Conservation (phyloP, 2,888 invertebrate genomes). For the Dermolepida albohirtum region DNA sequence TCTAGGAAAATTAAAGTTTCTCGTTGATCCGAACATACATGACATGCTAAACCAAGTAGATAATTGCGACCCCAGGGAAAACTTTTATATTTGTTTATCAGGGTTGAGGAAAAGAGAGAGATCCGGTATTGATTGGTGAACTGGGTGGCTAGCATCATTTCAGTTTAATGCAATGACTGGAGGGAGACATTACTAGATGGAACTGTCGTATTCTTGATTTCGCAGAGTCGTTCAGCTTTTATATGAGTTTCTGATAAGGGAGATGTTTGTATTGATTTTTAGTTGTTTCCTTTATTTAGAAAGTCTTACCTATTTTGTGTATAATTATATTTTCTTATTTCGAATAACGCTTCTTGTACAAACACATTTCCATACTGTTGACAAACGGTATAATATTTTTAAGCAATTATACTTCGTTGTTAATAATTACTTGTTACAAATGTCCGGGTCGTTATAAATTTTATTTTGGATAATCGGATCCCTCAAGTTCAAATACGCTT, state of each 20-base stretch:
- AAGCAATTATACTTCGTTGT: no score
- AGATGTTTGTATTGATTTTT: conserved; percentile 8
- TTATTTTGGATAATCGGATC: no score
- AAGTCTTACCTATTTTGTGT: no score
- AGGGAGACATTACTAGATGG: conserved; percentile 53
- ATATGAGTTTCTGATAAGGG: neutral
- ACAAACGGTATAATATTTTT: no score
- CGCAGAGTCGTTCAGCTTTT: conserved; percentile 10
- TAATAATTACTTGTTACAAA: no score
- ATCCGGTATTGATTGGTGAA: conserved; percentile 53
- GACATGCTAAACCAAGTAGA: conserved; percentile 34
- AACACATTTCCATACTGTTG: no score
- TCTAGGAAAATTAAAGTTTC: conserved; percentile 29
- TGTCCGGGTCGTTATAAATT: no score
- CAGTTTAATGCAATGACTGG: conserved; percentile 53
- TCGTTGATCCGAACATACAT: conserved; percentile 32
- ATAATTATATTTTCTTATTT: no score
- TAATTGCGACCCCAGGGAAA: conserved; percentile 34
- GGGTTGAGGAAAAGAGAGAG: conserved; percentile 43
- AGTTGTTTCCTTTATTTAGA: neutral
- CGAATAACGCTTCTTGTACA: no score
- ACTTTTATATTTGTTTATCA: conserved; percentile 50
- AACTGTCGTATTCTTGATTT: conserved; percentile 56
- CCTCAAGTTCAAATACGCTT: no score
- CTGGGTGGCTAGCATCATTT: conserved; percentile 52